These are phyloP conservation scores for Drosophila teissieri DNA, from an alignment of 1,140 invertebrate species.

Conservation along the genomic window DNA sequence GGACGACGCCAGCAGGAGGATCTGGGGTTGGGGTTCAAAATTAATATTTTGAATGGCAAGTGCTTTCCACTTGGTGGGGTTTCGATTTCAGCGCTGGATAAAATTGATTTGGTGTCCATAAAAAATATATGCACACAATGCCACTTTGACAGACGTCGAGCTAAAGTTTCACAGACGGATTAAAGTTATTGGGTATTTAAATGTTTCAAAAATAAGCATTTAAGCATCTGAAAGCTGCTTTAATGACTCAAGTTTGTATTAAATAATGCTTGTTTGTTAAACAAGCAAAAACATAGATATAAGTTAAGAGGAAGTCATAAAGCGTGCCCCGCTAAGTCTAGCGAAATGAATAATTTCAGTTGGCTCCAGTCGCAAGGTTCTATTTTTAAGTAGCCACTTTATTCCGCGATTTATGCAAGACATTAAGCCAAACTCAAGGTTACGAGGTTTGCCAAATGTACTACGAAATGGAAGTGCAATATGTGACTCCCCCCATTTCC, in stretches of 20 bases:
- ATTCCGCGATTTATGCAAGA: conserved; percentile 48
- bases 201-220: neutral
- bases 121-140: conserved; percentile 23
- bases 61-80: conserved; percentile 51
- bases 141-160: conserved; percentile 17
- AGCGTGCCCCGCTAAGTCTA: conserved; percentile 4
- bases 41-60: conserved; percentile 49
- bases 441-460: conserved; percentile 31
- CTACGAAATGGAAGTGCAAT: conserved; percentile 51
- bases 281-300: neutral
- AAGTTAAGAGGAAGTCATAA: conserved; percentile 8
- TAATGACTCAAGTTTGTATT: neutral
- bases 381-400: conserved; percentile 35
- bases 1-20: conserved; percentile 10
- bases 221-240: neutral
- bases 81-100: conserved; percentile 36
- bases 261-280: neutral
- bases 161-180: conserved; percentile 14
- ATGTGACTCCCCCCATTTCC: conserved; percentile 39
- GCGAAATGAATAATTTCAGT: conserved; percentile 21
- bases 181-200: conserved; percentile 4
- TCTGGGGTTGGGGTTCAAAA: conserved; percentile 31
- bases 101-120: conserved; percentile 23
- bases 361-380: conserved; percentile 10
- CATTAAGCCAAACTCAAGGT: conserved; percentile 35